Percentiles rank a stretch among this genome's conserved stretches.
phyloP scores from a whole-genome alignment of 2,888 invertebrate species.

The Panzeria rudis region DNA sequence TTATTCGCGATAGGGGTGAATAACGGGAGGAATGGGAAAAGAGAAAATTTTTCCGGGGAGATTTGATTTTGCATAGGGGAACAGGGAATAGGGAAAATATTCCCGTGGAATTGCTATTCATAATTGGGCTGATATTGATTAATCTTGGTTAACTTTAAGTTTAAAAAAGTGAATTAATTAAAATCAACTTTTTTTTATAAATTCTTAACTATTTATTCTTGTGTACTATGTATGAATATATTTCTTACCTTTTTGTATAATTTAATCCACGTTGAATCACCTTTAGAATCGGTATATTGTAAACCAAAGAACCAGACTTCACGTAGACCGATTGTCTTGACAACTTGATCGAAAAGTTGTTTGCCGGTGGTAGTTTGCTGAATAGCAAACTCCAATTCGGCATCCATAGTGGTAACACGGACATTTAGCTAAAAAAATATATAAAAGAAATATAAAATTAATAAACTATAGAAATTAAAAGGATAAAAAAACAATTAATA shows the following conservation, averaged over 20 bases:
- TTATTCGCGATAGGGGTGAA: too few relatives aligned
- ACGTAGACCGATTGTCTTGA: conserved; percentile 99
- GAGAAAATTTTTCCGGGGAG: too few relatives aligned
- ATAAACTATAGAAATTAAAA: conserved; percentile 14
- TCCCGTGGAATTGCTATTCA: too few relatives aligned
- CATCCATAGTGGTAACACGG: conserved; percentile 99
- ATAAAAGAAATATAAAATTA: conserved; percentile 64
- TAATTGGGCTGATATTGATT: too few relatives aligned
- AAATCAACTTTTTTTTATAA: too few relatives aligned
- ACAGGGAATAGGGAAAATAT: too few relatives aligned
- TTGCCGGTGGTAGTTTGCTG: conserved; percentile 99
- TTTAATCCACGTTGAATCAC: conserved; percentile 99
- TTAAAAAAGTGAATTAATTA: too few relatives aligned
- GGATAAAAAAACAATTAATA: background rate
- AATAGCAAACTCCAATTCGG: conserved; percentile 99
- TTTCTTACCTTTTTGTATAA: conserved; percentile 98
- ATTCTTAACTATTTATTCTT: too few relatives aligned
- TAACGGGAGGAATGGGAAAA: too few relatives aligned
- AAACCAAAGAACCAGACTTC: conserved; percentile 99
- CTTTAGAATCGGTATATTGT: conserved; percentile 99
- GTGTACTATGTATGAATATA: too few relatives aligned
- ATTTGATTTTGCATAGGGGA: too few relatives aligned
- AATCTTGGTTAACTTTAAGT: too few relatives aligned
- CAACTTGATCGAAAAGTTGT: conserved; percentile 99
- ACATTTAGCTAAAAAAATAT: conserved; percentile 94